Evolutionary conservation across 2,113 vertebrate genomes (phyloP), one percentile per base, ranked within the genome.

Genomic region (Sturnus vulgaris): DNA sequence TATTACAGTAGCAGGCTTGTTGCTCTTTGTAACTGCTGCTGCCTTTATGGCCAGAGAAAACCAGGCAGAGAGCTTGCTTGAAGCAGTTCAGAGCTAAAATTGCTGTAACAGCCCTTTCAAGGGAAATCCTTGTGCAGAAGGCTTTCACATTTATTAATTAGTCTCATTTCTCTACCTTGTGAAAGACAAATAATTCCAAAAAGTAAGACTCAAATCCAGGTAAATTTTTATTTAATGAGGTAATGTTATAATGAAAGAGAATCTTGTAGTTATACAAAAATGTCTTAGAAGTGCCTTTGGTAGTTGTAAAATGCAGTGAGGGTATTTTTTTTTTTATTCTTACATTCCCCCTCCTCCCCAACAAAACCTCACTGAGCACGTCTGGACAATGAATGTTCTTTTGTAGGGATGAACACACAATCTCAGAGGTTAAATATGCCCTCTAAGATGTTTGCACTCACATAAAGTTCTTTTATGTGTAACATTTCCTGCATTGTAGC

Each of bases 1-100:
- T 46, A 82, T 96, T 95, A 92, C 97, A 95, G 95, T 78, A 64
- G 88, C 90, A 89, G 96, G 92, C 93, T 96, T 93, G 96, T 97
- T 95, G 71, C 75, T 94, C 61, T 4, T 27, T 52, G 60, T 53
- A 47, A 5, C 93, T 88, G 73, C 71, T 92, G 95, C 93, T 93
- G 82, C 60, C 84, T 84, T 91, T n/a, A 22, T 37, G 82, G 87
- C 92, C 40, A 57, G 55, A 50, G 84, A 69, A 77, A 90, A 92
- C 44, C 88, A 42, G 53, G 63, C 80, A 37, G 57, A 75, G 59
- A 87, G 70, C 69, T 94, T 82, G 57, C 55, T 82, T 59, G 56
- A 17, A 56, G 72, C 68, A 40, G 3, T 53, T 68, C 19, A 39
- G 24, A 14, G 68, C 91, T 71, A 20, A 69, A 39, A 16, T 66